These are phyloP conservation scores for Sturnira hondurensis DNA, from an alignment of 2,113 vertebrate species.

Conservation along the genomic window DNA sequence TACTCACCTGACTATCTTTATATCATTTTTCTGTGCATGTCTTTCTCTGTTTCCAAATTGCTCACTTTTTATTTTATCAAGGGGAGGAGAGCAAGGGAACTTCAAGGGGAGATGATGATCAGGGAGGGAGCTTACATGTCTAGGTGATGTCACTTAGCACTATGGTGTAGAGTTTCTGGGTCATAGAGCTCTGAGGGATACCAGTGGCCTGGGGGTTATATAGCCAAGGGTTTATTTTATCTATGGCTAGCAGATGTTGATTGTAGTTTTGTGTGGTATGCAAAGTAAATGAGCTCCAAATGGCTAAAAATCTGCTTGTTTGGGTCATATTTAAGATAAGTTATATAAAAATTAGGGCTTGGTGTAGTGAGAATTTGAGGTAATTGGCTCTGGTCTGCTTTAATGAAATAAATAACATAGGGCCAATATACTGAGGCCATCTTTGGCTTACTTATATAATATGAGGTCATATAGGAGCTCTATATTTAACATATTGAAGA, in stretches of 20 bases:
- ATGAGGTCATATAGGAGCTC: neutral
- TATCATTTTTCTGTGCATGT: too few species aligned
- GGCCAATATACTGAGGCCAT: neutral
- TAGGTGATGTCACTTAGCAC: neutral
- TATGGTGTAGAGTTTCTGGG: neutral
- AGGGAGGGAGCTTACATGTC: neutral
- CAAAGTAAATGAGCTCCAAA: neutral
- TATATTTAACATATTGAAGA: neutral
- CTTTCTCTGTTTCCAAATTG: neutral
- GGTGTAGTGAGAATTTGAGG: neutral
- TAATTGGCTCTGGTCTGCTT: neutral
- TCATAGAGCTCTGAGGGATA: too few species aligned
- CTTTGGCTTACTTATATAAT: neutral
- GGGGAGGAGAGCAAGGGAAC: neutral
- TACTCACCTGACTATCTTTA: neutral
- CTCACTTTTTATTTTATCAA: neutral
- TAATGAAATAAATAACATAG: neutral
- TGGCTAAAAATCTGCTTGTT: neutral
- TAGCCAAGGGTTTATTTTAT: too few species aligned
- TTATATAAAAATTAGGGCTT: neutral
- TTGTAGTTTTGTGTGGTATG: too few species aligned
- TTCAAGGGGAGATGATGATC: neutral
- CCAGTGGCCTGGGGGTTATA: too few species aligned
- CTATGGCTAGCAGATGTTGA: too few species aligned
- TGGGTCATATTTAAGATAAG: neutral